phyloP scores from a whole-genome alignment of 2,888 invertebrate species.

The Catocala sponsa region DNA sequence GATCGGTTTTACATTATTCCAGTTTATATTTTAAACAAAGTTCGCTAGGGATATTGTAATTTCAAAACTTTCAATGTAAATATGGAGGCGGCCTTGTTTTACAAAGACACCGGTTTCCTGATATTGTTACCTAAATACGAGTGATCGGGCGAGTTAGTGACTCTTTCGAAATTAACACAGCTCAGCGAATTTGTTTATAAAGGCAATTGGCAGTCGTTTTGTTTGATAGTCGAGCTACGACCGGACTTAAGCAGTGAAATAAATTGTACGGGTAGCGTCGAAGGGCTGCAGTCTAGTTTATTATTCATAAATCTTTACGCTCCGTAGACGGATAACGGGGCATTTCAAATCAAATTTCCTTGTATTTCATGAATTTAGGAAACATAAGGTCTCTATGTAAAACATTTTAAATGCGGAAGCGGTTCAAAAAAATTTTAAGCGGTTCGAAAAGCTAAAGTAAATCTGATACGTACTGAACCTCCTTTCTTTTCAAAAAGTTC shows the following conservation, averaged over 20 bases:
- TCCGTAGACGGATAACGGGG: slow-evolving; percentile 47
- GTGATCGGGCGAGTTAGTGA: slow-evolving; percentile 39
- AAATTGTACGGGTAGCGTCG: slow-evolving; percentile 41
- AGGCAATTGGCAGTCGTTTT: slow-evolving; percentile 46
- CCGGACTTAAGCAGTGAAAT: slow-evolving; percentile 45
- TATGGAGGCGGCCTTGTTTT: slow-evolving; percentile 61
- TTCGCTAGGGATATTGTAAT: slow-evolving; percentile 61
- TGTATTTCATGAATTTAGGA: slow-evolving; percentile 43
- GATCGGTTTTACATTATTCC: slow-evolving; percentile 68
- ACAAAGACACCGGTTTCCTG: slow-evolving; percentile 51
- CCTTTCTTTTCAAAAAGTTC: slow-evolving; percentile 9
- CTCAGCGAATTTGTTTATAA: slow-evolving; percentile 47
- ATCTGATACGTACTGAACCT: neutral
- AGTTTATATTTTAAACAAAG: slow-evolving; percentile 70
- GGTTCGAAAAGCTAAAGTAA: neutral
- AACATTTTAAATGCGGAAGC: slow-evolving; percentile 16
- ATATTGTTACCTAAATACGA: slow-evolving; percentile 38
- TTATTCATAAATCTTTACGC: slow-evolving; percentile 55
- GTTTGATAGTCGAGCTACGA: slow-evolving; percentile 49
- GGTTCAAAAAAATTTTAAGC: slow-evolving; percentile 3
- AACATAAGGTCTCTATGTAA: slow-evolving; percentile 22
- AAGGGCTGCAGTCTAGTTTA: slow-evolving; percentile 52
- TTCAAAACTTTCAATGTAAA: slow-evolving; percentile 71
- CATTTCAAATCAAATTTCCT: slow-evolving; percentile 45
- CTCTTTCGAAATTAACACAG: slow-evolving; percentile 42